phyloP scores from a whole-genome alignment of 1,140 invertebrate genomes.

The Drosophila murphyi region DNA sequence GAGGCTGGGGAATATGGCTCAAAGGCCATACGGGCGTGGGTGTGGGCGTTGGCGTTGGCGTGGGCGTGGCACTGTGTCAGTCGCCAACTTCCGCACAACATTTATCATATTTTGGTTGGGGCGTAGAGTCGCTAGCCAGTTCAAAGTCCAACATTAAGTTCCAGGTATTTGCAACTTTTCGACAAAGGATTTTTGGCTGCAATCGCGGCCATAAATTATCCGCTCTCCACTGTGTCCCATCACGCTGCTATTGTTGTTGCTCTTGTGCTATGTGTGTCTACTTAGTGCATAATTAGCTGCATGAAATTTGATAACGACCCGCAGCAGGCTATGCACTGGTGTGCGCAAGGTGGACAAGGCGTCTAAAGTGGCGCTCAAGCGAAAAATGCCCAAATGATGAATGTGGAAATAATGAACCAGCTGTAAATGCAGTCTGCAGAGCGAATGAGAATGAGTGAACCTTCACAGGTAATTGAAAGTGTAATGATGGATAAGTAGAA shows the following conservation, averaged over 20 bases:
- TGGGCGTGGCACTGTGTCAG: constrained; percentile 24
- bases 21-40: neutral
- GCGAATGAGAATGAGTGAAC: neutral
- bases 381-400: constrained; percentile 69
- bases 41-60: neutral
- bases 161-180: constrained; percentile 82
- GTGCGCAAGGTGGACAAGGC: constrained; percentile 8
- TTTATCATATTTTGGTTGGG: constrained; percentile 72
- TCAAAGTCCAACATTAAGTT: constrained; percentile 82
- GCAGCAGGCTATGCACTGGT: constrained; percentile 17
- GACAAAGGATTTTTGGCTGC: constrained; percentile 83
- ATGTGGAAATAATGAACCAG: constrained; percentile 70
- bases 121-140: constrained; percentile 52
- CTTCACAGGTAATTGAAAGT: neutral
- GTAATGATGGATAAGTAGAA: no score
- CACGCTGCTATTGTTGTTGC: constrained; percentile 8
- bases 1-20: neutral
- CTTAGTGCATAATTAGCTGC: constrained; percentile 83
- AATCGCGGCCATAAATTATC: constrained; percentile 79
- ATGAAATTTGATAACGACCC: constrained; percentile 62
- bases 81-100: constrained; percentile 72
- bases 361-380: constrained; percentile 51
- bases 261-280: constrained; percentile 55
- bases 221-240: constrained; percentile 18
- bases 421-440: constrained; percentile 5